Evolutionary conservation across 2,797 vertebrate species (phyloP).

Genomic region (Thamnophis elegans): DNA sequence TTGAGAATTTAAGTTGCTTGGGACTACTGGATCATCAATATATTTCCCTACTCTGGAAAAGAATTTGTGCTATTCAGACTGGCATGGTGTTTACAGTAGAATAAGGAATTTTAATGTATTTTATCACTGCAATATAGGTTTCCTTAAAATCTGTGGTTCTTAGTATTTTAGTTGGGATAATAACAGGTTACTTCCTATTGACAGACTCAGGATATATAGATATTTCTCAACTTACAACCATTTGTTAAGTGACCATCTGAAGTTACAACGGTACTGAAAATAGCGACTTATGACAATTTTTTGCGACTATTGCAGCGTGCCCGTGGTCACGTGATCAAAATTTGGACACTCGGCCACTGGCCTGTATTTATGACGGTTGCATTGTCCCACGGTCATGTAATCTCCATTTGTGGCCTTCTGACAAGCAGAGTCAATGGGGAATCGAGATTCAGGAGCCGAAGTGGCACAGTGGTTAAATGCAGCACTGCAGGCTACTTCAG

Average conservation of each 20-base stretch:
- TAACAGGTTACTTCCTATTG: not conserved
- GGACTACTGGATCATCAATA: not conserved
- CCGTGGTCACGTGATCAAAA: not conserved
- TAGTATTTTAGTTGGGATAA: not conserved
- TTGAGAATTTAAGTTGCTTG: not conserved
- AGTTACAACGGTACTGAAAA: not conserved
- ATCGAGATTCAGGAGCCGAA: too few relatives aligned
- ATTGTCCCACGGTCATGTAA: not conserved
- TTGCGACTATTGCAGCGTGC: not conserved
- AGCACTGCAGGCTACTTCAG: too few relatives aligned
- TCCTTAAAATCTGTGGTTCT: not conserved
- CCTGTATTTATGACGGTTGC: not conserved
- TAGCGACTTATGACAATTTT: not conserved
- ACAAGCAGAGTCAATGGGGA: not conserved
- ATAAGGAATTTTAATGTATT: not conserved
- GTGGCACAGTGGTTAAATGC: too few relatives aligned
- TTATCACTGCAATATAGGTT: too few relatives aligned
- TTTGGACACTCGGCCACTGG: not conserved
- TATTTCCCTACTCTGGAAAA: not conserved
- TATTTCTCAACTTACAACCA: not conserved
- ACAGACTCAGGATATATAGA: not conserved
- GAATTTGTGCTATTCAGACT: not conserved
- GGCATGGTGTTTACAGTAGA: not conserved
- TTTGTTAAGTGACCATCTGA: not conserved
- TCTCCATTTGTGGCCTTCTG: not conserved